Evolutionary conservation across 2,888 invertebrate genomes (phyloP), one percentile per base, ranked within the genome.

Genomic region (Neoascia interrupta): DNA sequence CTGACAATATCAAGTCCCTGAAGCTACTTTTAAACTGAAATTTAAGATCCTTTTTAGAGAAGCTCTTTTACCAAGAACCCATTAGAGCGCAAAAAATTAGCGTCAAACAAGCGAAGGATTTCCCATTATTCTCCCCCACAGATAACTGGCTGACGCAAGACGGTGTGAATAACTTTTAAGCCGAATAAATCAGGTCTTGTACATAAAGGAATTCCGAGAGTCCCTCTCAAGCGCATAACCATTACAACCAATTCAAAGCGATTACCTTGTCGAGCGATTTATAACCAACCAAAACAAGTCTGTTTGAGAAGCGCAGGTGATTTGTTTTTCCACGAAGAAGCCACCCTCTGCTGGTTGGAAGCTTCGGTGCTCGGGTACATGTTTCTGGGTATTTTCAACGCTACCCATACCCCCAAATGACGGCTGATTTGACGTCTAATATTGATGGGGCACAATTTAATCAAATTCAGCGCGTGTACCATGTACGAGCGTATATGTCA

Each of bases 361-460:
- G n/a, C n/a, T n/a, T n/a, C n/a, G n/a, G n/a, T n/a, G n/a, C n/a
- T n/a, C n/a, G n/a, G n/a, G n/a, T n/a, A n/a, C n/a, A n/a, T n/a
- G n/a, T n/a, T n/a, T n/a, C n/a, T n/a, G n/a, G n/a, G n/a, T n/a
- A n/a, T n/a, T n/a, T n/a, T n/a, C n/a, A n/a, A n/a, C n/a, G n/a
- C n/a, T n/a, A n/a, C n/a, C n/a, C n/a, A n/a, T n/a, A n/a, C n/a
- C n/a, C n/a, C n/a, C n/a, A n/a, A n/a, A n/a, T 26, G 36, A 4
- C 8, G 43, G 18, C 58, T 58, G 43, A 58, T 58, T 58, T 58
- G 41, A 34, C 41, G 15, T 58, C 21, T 21, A 21, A 58, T 41
- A 58, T 43, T 43, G 39, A 58, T 58, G 58, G 31, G 31, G 5
- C 31, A 13, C 58, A 58, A 58, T 58, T 58, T 58, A 31, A 58